These are phyloP conservation scores for Sebastes trivittatus DNA, from an alignment of 2,797 vertebrate genomes.

Conservation along the genomic window DNA sequence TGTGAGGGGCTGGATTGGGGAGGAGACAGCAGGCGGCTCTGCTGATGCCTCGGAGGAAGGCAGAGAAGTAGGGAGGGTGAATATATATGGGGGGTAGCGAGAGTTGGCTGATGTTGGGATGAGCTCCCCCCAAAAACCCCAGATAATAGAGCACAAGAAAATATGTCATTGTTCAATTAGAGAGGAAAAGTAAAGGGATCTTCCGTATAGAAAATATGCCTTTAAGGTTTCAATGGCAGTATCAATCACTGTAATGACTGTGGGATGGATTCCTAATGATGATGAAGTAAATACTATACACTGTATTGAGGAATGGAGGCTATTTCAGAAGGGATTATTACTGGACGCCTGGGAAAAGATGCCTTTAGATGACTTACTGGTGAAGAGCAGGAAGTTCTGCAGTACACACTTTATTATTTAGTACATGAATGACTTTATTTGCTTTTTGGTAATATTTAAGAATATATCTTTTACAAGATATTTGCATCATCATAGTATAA, in stretches of 20 bases:
- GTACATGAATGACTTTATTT: not conserved
- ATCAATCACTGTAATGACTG: constrained; percentile 78
- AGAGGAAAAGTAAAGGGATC: constrained; percentile 65
- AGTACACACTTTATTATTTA: not conserved
- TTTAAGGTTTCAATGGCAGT: constrained; percentile 62
- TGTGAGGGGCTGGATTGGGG: constrained; percentile 62
- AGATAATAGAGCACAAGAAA: constrained; percentile 63
- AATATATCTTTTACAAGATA: not conserved
- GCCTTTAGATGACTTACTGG: constrained; percentile 11
- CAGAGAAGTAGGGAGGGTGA: constrained; percentile 27
- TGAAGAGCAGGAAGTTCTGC: not conserved
- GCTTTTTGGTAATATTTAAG: not conserved
- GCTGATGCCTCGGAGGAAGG: constrained; percentile 59
- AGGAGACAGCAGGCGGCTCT: constrained; percentile 68
- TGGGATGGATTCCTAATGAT: constrained; percentile 75
- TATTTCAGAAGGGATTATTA: constrained; percentile 60
- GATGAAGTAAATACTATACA: constrained; percentile 75
- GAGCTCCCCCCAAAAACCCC: constrained; percentile 45
- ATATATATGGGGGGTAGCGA: not conserved
- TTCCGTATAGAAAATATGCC: constrained; percentile 64
- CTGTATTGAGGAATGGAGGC: constrained; percentile 60
- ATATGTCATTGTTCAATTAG: constrained; percentile 76
- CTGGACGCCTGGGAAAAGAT: constrained; percentile 27
- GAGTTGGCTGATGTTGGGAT: constrained; percentile 53
- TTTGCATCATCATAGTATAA: not conserved